phyloP scores from a whole-genome alignment of 1,140 invertebrate genomes.

The Papilio helenus region DNA sequence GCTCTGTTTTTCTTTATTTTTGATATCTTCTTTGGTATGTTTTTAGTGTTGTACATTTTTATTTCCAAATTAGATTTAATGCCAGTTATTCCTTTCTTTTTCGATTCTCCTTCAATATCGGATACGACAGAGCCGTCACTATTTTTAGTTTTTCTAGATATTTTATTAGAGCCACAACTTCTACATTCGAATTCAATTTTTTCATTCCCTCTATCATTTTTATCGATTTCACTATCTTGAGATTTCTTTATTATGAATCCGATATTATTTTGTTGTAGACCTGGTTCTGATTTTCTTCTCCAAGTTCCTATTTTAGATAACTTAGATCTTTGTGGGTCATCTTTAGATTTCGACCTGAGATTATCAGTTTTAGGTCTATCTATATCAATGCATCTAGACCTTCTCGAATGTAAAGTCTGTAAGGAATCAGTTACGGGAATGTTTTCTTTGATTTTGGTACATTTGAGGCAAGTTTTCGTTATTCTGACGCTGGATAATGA shows the following conservation, averaged over 20 bases:
- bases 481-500: constrained; percentile 67
- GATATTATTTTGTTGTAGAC: constrained; percentile 77
- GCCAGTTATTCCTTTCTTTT: constrained; percentile 49
- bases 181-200: constrained; percentile 79
- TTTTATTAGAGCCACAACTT: constrained; percentile 77
- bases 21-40: constrained; percentile 86
- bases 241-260: constrained; percentile 61
- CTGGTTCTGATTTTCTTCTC: constrained; percentile 89
- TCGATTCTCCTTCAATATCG: constrained; percentile 65
- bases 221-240: constrained; percentile 71
- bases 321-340: constrained; percentile 78
- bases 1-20: constrained; percentile 86
- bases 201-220: constrained; percentile 62
- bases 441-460: constrained; percentile 81
- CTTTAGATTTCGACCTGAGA: constrained; percentile 76
- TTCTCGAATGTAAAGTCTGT: constrained; percentile 62
- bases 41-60: constrained; percentile 86
- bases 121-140: constrained; percentile 62
- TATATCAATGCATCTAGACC: constrained; percentile 68
- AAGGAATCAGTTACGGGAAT: constrained; percentile 69
- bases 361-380: constrained; percentile 67
- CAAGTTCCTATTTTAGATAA: constrained; percentile 85
- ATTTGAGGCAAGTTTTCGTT: constrained; percentile 80
- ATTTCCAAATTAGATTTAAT: constrained; percentile 77
- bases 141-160: constrained; percentile 61